phyloP scores from a whole-genome alignment of 2,888 invertebrate genomes.

The Pammene fasciana region DNA sequence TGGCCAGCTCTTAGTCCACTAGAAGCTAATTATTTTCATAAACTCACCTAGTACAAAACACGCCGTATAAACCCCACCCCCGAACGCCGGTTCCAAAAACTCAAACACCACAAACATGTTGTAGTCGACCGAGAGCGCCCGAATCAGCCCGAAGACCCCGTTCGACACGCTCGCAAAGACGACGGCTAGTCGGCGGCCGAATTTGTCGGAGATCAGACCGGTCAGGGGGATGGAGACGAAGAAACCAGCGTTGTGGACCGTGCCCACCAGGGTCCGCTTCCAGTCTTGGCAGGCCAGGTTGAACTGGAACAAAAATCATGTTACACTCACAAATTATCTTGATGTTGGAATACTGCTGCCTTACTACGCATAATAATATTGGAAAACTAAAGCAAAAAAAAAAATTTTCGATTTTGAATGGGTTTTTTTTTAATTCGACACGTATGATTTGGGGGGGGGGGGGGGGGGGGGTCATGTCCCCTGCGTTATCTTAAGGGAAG shows the following conservation, averaged over 20 bases:
- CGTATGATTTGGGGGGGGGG: too few species aligned
- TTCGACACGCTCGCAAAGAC: constrained; percentile 82
- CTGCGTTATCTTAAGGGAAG: too few species aligned
- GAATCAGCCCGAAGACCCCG: constrained; percentile 81
- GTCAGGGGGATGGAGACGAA: constrained; percentile 88
- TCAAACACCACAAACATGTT: constrained; percentile 84
- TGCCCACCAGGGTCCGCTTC: constrained; percentile 89
- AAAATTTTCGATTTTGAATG: too few species aligned
- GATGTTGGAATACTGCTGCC: too few species aligned
- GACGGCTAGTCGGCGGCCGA: constrained; percentile 85
- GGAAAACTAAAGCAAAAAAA: too few species aligned
- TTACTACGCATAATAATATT: too few species aligned
- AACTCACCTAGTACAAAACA: constrained; percentile 85
- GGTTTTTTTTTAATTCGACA: too few species aligned
- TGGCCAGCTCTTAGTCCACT: too few species aligned
- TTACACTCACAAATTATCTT: background rate
- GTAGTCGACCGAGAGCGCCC: constrained; percentile 83
- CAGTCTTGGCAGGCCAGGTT: constrained; percentile 87
- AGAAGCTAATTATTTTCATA: background rate
- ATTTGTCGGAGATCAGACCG: constrained; percentile 88
- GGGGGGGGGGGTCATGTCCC: too few species aligned
- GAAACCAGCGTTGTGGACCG: constrained; percentile 89
- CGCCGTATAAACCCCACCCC: constrained; percentile 84
- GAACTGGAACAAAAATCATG: constrained; percentile 78
- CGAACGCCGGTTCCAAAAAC: constrained; percentile 83